Evolutionary conservation across 2,888 invertebrate species (phyloP), one percentile per base, ranked within the genome.

Genomic region (Drosophila neonasuta): DNA sequence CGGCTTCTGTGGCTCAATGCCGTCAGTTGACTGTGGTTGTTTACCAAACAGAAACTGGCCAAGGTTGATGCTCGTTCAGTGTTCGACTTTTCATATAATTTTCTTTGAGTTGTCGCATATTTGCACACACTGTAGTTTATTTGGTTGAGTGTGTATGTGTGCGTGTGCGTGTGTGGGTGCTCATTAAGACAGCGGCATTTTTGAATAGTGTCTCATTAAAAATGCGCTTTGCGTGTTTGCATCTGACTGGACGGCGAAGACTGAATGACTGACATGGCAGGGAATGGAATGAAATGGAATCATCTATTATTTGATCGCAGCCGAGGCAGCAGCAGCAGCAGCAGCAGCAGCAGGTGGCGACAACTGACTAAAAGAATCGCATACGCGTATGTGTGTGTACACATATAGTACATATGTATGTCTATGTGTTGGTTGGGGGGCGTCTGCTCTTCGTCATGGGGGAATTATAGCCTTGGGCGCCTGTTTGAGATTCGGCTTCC

Each of bases 401-500:
- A 50, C 32, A 34, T n/a, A 41, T 17, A 45, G 32, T 45, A 24
- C n/a, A 30, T 45, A 13, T 64, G 48, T 59, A 13, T 64, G 48
- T 59, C 34, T 29, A n/a, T 57, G 48, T 67, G 45, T 51, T 46
- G 13, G 24, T 24, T 24, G 4, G 6, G 24, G 36, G 36, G 36
- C 6, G 48, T 9, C 17, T 51, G 49, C 29, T 29, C 34, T 36
- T 20, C 29, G 61, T 61, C 62, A 52, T 55, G 63, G 67, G 65
- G 65, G 74, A 74, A 81, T 74, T 79, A 74, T 63, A 79, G 83
- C 85, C 82, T 77, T 79, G 74, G 72, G 85, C 75, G 74, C 77
- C 79, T 79, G 80, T 85, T 85, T 81, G 85, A 85, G 80, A 82
- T 82, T 82, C 85, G 68, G 80, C 80, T 81, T 85, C 83, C 85